phyloP scores from a whole-genome alignment of 1,140 invertebrate species.

The Drosophila willistoni region DNA sequence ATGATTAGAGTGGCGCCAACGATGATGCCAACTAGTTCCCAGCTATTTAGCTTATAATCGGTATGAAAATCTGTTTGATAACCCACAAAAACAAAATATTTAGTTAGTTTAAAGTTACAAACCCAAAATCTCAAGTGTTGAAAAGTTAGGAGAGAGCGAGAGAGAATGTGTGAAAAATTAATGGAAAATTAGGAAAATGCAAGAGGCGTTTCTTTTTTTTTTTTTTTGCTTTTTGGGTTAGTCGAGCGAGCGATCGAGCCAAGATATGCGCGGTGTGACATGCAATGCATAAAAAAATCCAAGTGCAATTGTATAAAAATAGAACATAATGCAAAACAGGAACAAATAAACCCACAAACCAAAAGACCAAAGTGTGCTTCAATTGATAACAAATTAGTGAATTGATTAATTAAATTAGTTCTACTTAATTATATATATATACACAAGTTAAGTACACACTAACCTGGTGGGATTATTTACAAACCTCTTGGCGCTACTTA shows the following conservation, averaged over 20 bases:
- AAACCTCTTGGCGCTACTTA: slow-evolving; percentile 37
- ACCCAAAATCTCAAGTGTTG: slow-evolving; percentile 17
- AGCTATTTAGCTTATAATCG: slow-evolving; percentile 82
- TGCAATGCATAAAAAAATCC: slow-evolving; percentile 29
- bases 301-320: slow-evolving; percentile 27
- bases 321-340: slow-evolving; percentile 20
- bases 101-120: slow-evolving; percentile 13
- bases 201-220: slow-evolving; percentile 34
- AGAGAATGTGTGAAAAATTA: slow-evolving; percentile 57
- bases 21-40: slow-evolving; percentile 89
- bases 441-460: slow-evolving; percentile 36
- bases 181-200: slow-evolving; percentile 52
- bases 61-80: slow-evolving; percentile 49
- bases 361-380: slow-evolving; percentile 16
- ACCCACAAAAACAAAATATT: background rate
- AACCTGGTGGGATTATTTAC: slow-evolving; percentile 20
- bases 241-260: background rate
- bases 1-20: slow-evolving; percentile 88
- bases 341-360: slow-evolving; percentile 17
- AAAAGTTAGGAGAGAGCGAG: slow-evolving; percentile 58
- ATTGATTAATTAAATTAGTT: slow-evolving; percentile 35
- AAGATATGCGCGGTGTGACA: slow-evolving; percentile 10
- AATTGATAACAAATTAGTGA: slow-evolving; percentile 15
- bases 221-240: background rate
- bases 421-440: slow-evolving; percentile 43